Base-by-base conservation (phyloP, 2,113 vertebrate genomes). In the Clarias macrocephalus region DNA sequence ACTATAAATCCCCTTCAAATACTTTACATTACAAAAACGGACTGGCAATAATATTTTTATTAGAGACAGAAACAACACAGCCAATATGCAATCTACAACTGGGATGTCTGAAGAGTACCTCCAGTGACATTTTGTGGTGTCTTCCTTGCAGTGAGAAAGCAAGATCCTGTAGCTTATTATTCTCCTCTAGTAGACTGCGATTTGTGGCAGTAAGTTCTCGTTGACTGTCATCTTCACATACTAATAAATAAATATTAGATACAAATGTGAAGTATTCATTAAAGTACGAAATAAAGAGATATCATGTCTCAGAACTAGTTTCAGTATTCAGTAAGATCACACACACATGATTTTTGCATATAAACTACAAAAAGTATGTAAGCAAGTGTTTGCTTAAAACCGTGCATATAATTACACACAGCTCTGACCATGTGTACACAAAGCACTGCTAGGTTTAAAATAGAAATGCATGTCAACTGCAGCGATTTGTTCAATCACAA, bases 61-160 rank as follows among this genome's bases (percentile, higher is more conserved):
- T 33, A 59, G 11, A 70, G 13, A 60, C 18, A 84, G 11, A 76
- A 28, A 68, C 19, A 76, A 77, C 6, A 73, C 1, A 42, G 70
- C 8, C 1, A 76, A 52, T 52, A 76, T 48, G 7, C 42, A 52
- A 77, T 13, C 25, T 42, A 77, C 23, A 12, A 52, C 21, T 12
- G 9, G 30, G 3, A 8, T 66, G 16, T 60, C 1, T 37, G 52
- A 76, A 42, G 23, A 57, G 42, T 92, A 98, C 97, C 96, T 98
- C 97, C 93, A 98, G 85, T 0, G 96, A 97, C 94, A 97, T 97
- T 89, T 96, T 96, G 89, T 98, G 97, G 87, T 98, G 97, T 85
- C 96, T 94, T 30, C 97, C 96, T 89, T 98, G 97, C 59, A 98
- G 94, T 21, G 96, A 95, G 19, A 95, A 97, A 54, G 96, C 94